Conservation (phyloP, 2,797 vertebrate genomes). For the Fundulus diaphanus region DNA sequence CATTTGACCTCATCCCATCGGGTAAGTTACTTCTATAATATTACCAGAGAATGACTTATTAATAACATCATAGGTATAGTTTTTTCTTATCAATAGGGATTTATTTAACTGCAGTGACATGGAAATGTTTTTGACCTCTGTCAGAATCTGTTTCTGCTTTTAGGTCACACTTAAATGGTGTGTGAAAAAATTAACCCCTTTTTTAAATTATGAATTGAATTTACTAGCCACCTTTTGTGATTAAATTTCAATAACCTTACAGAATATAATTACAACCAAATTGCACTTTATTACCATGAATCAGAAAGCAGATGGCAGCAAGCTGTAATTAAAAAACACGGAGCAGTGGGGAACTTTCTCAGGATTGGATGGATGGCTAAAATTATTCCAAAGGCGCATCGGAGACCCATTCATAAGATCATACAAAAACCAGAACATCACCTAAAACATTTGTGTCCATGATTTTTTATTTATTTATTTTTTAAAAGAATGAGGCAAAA, state of each 20-base stretch:
- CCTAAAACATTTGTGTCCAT: not conserved
- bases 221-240: not conserved
- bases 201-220: not conserved
- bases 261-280: not conserved
- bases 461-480: no score
- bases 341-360: no score
- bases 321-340: no score
- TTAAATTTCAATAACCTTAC: not conserved
- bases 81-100: constrained; percentile 49
- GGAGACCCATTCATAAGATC: not conserved
- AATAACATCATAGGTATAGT: constrained; percentile 43
- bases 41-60: constrained; percentile 23
- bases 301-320: no score
- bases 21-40: constrained; percentile 67
- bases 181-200: not conserved
- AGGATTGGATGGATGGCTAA: no score
- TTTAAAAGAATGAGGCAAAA: not conserved
- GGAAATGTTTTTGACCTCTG: not conserved
- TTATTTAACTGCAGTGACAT: constrained; percentile 39
- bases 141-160: not conserved
- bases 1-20: constrained; percentile 68
- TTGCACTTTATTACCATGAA: no score
- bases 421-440: not conserved
- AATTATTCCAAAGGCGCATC: no score
- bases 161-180: not conserved